Percentiles rank a stretch among this genome's conserved stretches.
Conservation (phyloP, 2,888 invertebrate genomes). For the Scrobipalpa costella region DNA sequence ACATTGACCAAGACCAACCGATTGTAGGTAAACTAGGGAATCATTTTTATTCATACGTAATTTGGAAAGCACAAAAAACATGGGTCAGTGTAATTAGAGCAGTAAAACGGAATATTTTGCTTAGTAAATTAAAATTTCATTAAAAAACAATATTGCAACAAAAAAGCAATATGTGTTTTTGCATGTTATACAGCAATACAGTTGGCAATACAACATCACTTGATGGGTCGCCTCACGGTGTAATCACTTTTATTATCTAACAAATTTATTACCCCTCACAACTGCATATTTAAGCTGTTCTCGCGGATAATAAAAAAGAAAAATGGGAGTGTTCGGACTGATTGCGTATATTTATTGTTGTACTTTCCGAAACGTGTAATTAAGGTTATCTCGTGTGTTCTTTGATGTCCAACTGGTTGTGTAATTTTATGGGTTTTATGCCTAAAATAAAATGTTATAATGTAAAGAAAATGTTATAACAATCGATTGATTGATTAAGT, state of each 20-base stretch:
- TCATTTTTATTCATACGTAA: no score
- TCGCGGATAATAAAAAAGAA: background rate
- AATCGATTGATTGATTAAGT: no score
- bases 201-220: background rate
- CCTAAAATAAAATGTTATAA: background rate
- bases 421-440: background rate
- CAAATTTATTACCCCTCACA: slow-evolving; percentile 18
- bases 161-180: no score
- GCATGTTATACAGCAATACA: background rate
- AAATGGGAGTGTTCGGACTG: background rate
- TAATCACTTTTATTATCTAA: slow-evolving; percentile 28
- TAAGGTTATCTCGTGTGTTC: background rate
- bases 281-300: slow-evolving; percentile 1
- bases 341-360: background rate
- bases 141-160: no score
- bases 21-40: no score
- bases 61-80: no score
- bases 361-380: background rate
- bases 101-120: no score
- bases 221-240: slow-evolving; percentile 8
- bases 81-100: no score
- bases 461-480: no score
- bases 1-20: no score
- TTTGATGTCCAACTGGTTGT: background rate
- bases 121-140: no score